phyloP scores from a whole-genome alignment of 2,888 invertebrate genomes.

The Eristalis pertinax region DNA sequence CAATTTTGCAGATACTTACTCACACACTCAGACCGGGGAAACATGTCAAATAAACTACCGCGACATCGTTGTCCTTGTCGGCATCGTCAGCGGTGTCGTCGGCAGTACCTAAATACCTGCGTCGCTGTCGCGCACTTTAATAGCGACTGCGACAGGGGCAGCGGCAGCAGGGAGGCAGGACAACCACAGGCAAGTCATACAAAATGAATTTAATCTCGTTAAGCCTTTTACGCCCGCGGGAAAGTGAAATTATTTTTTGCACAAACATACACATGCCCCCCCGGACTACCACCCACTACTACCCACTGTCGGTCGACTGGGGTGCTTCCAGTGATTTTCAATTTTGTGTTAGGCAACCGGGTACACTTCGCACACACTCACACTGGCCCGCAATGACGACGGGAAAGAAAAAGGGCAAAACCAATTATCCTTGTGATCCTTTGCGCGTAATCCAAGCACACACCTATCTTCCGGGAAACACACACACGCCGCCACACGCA shows the following conservation, averaged over 20 bases:
- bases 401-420: slow-evolving; percentile 48
- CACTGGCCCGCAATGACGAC: not conserved
- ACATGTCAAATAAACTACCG: slow-evolving; percentile 49
- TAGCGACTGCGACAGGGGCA: not conserved
- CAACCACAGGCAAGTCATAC: slow-evolving; percentile 64
- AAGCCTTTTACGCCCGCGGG: slow-evolving; percentile 63
- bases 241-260: slow-evolving; percentile 62
- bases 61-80: slow-evolving; percentile 24
- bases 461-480: not conserved
- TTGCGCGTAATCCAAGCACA: slow-evolving; percentile 56
- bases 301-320: slow-evolving; percentile 2
- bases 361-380: not conserved
- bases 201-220: slow-evolving; percentile 64
- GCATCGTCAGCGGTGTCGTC: slow-evolving; percentile 4
- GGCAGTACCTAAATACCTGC: slow-evolving; percentile 5
- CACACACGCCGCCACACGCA: not conserved
- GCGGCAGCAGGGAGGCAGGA: slow-evolving; percentile 26
- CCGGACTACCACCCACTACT: not conserved
- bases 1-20: slow-evolving; percentile 42
- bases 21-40: slow-evolving; percentile 1
- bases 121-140: slow-evolving; percentile 36
- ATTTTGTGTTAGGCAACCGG: slow-evolving; percentile 43
- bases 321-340: slow-evolving; percentile 40
- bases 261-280: slow-evolving; percentile 7
- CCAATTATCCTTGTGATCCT: slow-evolving; percentile 69